Evolutionary conservation across 2,888 invertebrate genomes (phyloP).

Genomic region (Sarcophaga carnaria): DNA sequence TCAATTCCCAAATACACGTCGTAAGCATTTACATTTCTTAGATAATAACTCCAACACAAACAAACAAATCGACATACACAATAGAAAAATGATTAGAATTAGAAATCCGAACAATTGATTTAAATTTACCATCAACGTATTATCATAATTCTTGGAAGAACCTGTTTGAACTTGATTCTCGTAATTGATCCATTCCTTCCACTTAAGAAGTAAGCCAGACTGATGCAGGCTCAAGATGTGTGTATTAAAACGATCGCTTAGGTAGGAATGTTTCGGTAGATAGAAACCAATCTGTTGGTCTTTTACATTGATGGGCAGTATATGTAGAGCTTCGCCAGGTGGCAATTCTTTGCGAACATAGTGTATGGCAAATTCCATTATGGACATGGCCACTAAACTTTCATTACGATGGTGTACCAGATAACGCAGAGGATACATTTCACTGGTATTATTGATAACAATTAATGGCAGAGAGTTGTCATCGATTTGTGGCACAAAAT

Average conservation of each 20-base stretch:
- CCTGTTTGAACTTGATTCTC: not conserved
- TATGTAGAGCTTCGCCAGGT: not conserved
- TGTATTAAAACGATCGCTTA: constrained; percentile 34
- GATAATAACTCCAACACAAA: not conserved
- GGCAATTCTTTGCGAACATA: constrained; percentile 28
- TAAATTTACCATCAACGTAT: constrained; percentile 56
- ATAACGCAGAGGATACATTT: constrained; percentile 55
- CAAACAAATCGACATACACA: not conserved
- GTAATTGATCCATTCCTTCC: constrained; percentile 43
- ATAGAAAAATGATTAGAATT: not conserved
- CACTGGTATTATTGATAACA: constrained; percentile 49
- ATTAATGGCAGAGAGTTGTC: constrained; percentile 40
- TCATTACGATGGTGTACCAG: constrained; percentile 38
- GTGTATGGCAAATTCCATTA: constrained; percentile 34
- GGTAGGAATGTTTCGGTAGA: constrained; percentile 63
- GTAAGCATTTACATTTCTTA: not conserved
- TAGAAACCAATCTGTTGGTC: constrained; percentile 60
- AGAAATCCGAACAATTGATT: constrained; percentile 54
- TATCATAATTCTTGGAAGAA: not conserved
- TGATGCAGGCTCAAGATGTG: constrained; percentile 48
- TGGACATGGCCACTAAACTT: constrained; percentile 54
- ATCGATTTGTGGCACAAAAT: constrained; percentile 50
- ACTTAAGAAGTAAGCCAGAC: constrained; percentile 43
- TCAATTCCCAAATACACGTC: not conserved
- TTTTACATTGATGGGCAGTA: constrained; percentile 42